A percentile compares a stretch with the other conserved stretches of the same genome.
Conservation (phyloP, 2,888 invertebrate genomes). For the Acanthosepion lycidas region DNA sequence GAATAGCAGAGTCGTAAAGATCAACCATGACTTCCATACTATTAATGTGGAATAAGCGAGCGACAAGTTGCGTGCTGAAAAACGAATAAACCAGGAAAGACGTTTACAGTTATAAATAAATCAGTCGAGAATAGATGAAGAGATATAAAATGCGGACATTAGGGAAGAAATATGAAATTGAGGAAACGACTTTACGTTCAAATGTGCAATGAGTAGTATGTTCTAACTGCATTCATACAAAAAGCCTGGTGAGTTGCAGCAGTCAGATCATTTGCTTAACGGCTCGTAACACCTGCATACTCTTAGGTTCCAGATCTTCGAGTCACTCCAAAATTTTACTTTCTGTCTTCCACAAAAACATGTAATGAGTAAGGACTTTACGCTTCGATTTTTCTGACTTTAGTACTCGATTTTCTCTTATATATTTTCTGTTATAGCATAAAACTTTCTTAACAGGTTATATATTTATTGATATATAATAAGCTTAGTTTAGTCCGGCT, state of each 20-base stretch:
- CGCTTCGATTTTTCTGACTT: neutral
- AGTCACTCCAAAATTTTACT: neutral
- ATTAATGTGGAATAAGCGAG: neutral
- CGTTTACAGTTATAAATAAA: no score
- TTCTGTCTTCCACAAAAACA: neutral
- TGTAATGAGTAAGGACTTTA: neutral
- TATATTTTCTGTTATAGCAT: no score
- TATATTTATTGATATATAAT: neutral
- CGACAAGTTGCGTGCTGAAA: neutral
- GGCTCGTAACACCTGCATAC: neutral
- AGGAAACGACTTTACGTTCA: slow-evolving; percentile 11
- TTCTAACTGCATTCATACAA: neutral
- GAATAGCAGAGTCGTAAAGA: neutral
- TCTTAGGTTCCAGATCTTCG: neutral
- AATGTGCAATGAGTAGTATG: neutral
- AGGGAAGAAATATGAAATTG: slow-evolving; percentile 33
- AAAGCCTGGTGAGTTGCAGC: neutral
- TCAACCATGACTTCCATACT: slow-evolving; percentile 15
- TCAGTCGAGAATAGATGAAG: no score
- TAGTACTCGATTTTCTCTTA: no score
- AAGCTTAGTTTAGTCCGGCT: neutral
- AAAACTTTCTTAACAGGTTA: neutral
- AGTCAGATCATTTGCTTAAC: neutral
- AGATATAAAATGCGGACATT: slow-evolving; percentile 4
- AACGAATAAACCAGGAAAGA: neutral